A percentile compares a stretch with the other conserved stretches of the same genome.
phyloP scores from a whole-genome alignment of 2,797 vertebrate genomes.

The Xiphophorus birchmanni region DNA sequence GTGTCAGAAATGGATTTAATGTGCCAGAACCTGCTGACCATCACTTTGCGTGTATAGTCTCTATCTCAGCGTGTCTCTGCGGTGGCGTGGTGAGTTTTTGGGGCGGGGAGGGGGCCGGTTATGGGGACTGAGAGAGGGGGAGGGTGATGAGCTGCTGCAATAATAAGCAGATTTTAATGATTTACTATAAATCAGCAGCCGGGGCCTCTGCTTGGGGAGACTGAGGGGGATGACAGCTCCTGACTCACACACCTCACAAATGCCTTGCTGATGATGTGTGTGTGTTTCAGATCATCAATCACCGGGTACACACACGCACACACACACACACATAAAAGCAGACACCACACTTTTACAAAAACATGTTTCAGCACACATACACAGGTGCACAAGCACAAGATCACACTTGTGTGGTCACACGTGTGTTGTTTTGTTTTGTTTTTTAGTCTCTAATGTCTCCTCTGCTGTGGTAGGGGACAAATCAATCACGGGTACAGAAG shows the following conservation, averaged over 20 bases:
- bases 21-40: conserved; percentile 73
- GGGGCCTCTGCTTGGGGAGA: conserved; percentile 93
- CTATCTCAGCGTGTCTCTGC: conserved; percentile 47
- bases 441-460: conserved; percentile 76
- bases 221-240: conserved; percentile 97
- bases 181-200: conserved; percentile 98
- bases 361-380: conserved; percentile 67
- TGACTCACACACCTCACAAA: conserved; percentile 97
- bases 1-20: conserved; percentile 68
- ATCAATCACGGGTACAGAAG: conserved; percentile 81
- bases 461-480: conserved; percentile 78
- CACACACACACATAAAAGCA: background rate
- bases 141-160: conserved; percentile 90
- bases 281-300: conserved; percentile 95
- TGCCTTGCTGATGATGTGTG: conserved; percentile 95
- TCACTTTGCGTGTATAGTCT: conserved; percentile 47
- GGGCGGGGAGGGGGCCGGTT: conserved; percentile 47
- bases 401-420: conserved; percentile 53
- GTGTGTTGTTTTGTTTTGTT: conserved; percentile 64
- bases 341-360: conserved; percentile 42
- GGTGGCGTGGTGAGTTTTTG: conserved; percentile 58
- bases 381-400: conserved; percentile 50
- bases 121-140: conserved; percentile 69
- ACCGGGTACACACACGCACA: conserved; percentile 71
- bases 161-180: conserved; percentile 99